Conservation (phyloP, 92 coral and sea anemone genomes). For the Porites divaricata region DNA sequence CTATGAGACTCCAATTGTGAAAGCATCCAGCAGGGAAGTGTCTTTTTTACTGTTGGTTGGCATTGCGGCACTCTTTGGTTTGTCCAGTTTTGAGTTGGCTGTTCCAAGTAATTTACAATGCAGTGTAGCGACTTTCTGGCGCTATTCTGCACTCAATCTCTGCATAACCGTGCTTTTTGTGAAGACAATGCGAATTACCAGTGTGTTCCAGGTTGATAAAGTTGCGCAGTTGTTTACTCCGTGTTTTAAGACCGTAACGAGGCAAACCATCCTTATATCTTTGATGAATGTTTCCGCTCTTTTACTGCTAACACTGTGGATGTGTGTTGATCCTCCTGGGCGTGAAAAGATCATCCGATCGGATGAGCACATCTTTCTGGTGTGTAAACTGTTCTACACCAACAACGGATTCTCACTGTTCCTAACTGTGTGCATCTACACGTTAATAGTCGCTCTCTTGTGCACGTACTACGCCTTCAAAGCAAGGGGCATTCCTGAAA, state of each 20-base stretch:
- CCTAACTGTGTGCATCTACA: conserved; percentile 45
- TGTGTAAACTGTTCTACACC: conserved; percentile 55
- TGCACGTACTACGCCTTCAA: conserved; percentile 77
- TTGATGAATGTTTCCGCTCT: conserved; percentile 30
- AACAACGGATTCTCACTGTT: conserved; percentile 49
- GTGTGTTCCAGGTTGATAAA: conserved; percentile 52
- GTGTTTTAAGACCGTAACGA: conserved; percentile 26
- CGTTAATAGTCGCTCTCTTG: conserved; percentile 54
- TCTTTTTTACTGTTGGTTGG: conserved; percentile 44
- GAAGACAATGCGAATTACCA: conserved; percentile 60
- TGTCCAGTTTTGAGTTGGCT: conserved; percentile 39
- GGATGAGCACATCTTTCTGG: conserved; percentile 58
- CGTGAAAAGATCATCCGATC: conserved; percentile 43
- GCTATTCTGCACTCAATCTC: conserved; percentile 32
- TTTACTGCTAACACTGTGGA: conserved; percentile 50
- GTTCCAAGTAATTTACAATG: conserved; percentile 42
- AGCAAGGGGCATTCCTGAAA: conserved; percentile 73
- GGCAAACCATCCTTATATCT: conserved; percentile 25
- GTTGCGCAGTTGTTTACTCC: conserved; percentile 33
- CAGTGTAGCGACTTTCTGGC: conserved; percentile 24
- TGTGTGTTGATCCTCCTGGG: conserved; percentile 66
- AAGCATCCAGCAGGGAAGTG: conserved; percentile 58
- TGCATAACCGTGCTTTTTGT: conserved; percentile 53
- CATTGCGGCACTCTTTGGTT: conserved; percentile 27
- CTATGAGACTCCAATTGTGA: conserved; percentile 54